These are phyloP conservation scores for Drosophila formosana DNA, from an alignment of 2,888 invertebrate genomes.

Conservation along the genomic window DNA sequence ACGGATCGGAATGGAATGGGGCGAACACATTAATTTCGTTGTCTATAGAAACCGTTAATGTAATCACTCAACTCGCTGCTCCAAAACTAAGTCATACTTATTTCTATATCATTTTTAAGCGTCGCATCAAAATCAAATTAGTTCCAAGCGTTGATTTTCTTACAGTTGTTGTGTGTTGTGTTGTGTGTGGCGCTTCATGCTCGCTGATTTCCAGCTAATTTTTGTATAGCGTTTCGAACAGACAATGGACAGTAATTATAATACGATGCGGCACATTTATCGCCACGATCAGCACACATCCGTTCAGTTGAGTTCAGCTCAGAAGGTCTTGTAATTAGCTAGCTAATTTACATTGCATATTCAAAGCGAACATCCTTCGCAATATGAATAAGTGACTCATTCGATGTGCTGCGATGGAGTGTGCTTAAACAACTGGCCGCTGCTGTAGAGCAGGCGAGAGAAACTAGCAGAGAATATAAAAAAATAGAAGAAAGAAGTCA, in stretches of 20 bases:
- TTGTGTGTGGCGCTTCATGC: conserved; percentile 71
- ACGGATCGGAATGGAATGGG: conserved; percentile 7
- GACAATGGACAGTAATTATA: conserved; percentile 72
- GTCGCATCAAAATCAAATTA: conserved; percentile 79
- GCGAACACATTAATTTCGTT: conserved; percentile 35
- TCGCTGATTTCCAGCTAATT: conserved; percentile 77
- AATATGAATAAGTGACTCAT: conserved; percentile 15
- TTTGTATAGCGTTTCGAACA: conserved; percentile 57
- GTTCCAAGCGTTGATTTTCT: conserved; percentile 78
- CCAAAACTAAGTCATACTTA: conserved; percentile 58
- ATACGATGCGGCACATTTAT: conserved; percentile 77
- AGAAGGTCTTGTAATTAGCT: conserved; percentile 63
- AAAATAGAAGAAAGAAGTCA: too few species aligned
- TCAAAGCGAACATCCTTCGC: conserved; percentile 66
- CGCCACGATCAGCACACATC: conserved; percentile 73
- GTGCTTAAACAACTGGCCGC: conserved; percentile 39
- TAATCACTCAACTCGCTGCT: conserved; percentile 67
- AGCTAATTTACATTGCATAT: conserved; percentile 68
- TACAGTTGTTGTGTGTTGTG: conserved; percentile 25
- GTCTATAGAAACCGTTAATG: conserved; percentile 66
- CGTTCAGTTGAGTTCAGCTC: conserved; percentile 46
- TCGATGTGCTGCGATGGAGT: conserved; percentile 1
- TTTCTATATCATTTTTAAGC: conserved; percentile 71
- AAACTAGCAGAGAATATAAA: conserved; percentile 4
- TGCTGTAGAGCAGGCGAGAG: conserved; percentile 18